These are phyloP conservation scores for Sarcophilus harrisii DNA, from an alignment of 2,797 vertebrate genomes.

Conservation along the genomic window DNA sequence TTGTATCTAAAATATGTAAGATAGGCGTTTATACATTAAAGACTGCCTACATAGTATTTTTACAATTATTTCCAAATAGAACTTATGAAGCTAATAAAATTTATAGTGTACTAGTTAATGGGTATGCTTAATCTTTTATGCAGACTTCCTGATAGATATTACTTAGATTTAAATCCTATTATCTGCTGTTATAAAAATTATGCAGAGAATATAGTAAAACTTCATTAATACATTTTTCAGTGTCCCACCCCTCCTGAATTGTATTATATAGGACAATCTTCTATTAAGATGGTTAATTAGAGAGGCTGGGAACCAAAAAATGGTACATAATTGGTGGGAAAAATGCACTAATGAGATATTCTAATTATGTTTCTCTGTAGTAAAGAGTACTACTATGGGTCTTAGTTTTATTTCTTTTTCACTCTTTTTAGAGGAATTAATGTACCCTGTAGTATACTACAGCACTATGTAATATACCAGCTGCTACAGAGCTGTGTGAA, in stretches of 20 bases:
- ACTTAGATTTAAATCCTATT: background rate
- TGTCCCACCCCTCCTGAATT: background rate
- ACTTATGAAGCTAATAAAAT: background rate
- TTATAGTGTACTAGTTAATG: background rate
- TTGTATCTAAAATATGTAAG: background rate
- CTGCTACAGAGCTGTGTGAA: slow-evolving; percentile 18
- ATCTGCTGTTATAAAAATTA: slow-evolving; percentile 8
- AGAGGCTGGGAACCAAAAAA: background rate
- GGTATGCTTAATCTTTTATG: background rate
- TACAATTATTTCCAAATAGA: background rate
- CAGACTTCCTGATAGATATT: slow-evolving; percentile 2
- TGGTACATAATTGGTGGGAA: slow-evolving; percentile 22
- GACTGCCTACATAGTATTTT: background rate
- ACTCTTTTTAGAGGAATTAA: slow-evolving; percentile 25
- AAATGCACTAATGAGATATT: background rate
- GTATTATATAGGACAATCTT: background rate
- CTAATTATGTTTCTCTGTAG: slow-evolving; percentile 17
- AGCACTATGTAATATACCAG: slow-evolving; percentile 26
- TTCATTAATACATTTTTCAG: background rate
- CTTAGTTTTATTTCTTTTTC: background rate
- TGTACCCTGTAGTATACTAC: background rate
- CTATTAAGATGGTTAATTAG: background rate
- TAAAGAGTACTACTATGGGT: background rate
- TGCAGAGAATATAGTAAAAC: background rate
- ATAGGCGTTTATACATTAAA: background rate